These are phyloP conservation scores for Drosophila formosana DNA, from an alignment of 2,888 invertebrate genomes.

Conservation along the genomic window DNA sequence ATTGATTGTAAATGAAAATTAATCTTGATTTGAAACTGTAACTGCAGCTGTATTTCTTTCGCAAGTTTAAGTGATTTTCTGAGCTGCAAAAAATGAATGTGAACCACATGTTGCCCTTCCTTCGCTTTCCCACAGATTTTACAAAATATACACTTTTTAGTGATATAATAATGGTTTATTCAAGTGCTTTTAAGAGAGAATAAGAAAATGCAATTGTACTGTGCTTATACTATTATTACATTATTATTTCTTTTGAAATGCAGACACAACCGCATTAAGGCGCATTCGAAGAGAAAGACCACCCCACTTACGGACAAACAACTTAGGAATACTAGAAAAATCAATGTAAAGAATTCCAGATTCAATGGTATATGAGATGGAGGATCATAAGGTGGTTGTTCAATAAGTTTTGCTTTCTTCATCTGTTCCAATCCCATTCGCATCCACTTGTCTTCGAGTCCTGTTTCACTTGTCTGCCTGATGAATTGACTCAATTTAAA, in stretches of 20 bases:
- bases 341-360: not conserved
- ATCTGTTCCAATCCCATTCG: slow-evolving; percentile 20
- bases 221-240: slow-evolving; percentile 6
- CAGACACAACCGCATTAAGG: not conserved
- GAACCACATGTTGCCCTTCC: too few species aligned
- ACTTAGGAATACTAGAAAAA: accelerated
- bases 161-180: slow-evolving; percentile 27
- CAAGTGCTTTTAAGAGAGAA: slow-evolving; percentile 5
- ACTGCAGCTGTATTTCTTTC: too few species aligned
- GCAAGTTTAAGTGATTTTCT: too few species aligned
- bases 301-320: not conserved
- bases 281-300: slow-evolving; percentile 3
- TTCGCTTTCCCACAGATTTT: not conserved
- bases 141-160: not conserved
- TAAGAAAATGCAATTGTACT: not conserved
- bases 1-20: too few species aligned
- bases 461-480: not conserved
- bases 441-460: slow-evolving; percentile 25
- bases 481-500: slow-evolving; percentile 3
- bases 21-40: too few species aligned
- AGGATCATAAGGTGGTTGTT: not conserved
- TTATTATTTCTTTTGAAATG: slow-evolving; percentile 4
- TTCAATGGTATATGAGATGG: not conserved
- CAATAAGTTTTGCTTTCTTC: not conserved
- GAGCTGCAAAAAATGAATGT: too few species aligned